Conservation (phyloP, 2,797 vertebrate genomes). For the Bucorvus abyssinicus region DNA sequence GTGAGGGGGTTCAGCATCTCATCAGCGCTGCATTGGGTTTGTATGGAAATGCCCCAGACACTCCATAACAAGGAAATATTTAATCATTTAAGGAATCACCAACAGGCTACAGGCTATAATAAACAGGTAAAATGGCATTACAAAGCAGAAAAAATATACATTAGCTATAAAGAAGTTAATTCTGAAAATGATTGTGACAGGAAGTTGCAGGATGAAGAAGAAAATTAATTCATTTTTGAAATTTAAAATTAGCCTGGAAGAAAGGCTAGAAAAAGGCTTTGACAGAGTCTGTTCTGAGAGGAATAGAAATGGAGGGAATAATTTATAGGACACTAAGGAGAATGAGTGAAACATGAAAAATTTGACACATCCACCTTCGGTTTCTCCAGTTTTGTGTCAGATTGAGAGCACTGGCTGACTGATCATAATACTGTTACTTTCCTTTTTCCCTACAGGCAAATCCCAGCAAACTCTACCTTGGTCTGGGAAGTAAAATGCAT, state of each 20-base stretch:
- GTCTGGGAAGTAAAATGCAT: slow-evolving; percentile 76
- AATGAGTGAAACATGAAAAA: background rate
- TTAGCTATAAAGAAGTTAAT: background rate
- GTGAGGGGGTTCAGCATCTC: background rate
- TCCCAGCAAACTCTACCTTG: slow-evolving; percentile 70
- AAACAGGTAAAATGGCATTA: background rate
- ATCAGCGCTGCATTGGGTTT: accelerated
- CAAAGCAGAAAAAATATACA: background rate
- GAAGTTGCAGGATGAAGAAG: background rate
- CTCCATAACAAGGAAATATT: background rate
- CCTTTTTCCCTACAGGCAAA: slow-evolving; percentile 66
- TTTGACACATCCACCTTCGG: background rate
- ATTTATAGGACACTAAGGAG: background rate
- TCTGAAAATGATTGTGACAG: background rate
- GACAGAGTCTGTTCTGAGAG: background rate
- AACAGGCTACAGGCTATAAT: background rate
- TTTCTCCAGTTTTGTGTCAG: background rate
- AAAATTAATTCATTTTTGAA: slow-evolving; percentile 8
- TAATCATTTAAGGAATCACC: background rate
- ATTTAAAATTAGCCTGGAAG: slow-evolving; percentile 19
- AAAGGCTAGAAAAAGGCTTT: background rate
- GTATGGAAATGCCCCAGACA: background rate
- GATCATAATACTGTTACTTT: background rate
- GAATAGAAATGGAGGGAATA: background rate
- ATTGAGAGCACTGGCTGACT: background rate